phyloP scores from a whole-genome alignment of 92 coral and sea anemone species.

The Heteractis magnifica region DNA sequence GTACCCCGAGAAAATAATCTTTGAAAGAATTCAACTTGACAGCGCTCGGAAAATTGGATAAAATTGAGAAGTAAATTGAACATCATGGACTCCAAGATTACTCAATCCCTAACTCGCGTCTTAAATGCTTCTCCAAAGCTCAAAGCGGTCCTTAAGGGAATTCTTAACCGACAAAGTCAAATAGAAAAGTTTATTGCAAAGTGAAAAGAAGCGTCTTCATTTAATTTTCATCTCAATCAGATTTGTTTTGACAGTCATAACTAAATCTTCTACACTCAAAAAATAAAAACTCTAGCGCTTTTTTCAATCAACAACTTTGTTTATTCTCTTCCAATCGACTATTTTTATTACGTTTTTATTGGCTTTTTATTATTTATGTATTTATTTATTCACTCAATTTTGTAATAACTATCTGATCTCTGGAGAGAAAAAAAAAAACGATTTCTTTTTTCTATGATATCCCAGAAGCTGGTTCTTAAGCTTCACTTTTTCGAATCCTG shows the following conservation, averaged over 20 bases:
- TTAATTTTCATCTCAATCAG: conserved; percentile 23
- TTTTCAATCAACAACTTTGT: background rate
- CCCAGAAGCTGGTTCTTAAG: no score
- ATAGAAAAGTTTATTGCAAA: background rate
- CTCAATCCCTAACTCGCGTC: background rate
- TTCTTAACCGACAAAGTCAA: background rate
- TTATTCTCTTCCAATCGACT: background rate
- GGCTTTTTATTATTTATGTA: background rate
- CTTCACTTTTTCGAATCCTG: no score
- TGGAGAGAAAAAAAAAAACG: no score
- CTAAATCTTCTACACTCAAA: background rate
- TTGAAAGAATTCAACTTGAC: background rate
- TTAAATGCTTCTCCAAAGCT: background rate
- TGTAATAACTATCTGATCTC: no score
- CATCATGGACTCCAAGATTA: background rate
- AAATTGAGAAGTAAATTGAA: background rate
- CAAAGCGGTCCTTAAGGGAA: conserved; percentile 4
- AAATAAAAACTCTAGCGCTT: background rate
- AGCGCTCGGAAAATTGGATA: background rate
- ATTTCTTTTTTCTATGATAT: no score
- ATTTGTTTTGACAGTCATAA: conserved; percentile 20
- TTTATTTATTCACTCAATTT: background rate
- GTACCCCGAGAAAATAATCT: background rate
- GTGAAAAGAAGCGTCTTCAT: conserved; percentile 1
- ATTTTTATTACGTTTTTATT: background rate